These are phyloP conservation scores for Coluber constrictor DNA, from an alignment of 2,797 vertebrate genomes.

Conservation along the genomic window DNA sequence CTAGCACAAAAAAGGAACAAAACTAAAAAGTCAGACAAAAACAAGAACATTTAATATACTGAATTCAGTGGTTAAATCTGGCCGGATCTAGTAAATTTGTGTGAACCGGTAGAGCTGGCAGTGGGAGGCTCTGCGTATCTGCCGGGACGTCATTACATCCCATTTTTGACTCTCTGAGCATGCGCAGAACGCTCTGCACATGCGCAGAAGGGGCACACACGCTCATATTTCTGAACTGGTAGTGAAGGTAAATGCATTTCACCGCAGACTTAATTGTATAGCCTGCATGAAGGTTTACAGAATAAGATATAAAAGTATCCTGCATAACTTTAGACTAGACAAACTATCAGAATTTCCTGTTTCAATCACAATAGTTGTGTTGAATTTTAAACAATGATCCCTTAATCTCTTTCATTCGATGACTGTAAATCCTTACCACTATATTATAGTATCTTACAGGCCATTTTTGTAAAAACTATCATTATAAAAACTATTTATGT, in stretches of 20 bases:
- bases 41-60: not conserved
- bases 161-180: too few species aligned
- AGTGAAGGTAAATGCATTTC: too few species aligned
- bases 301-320: not conserved
- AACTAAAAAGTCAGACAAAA: not conserved
- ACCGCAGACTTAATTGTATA: not conserved
- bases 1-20: not conserved
- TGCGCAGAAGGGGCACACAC: too few species aligned
- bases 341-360: not conserved
- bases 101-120: too few species aligned
- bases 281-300: not conserved
- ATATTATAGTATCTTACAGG: not conserved
- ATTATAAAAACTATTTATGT: not conserved
- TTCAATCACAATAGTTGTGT: not conserved
- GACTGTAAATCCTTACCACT: not conserved
- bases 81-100: too few species aligned
- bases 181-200: too few species aligned
- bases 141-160: too few species aligned
- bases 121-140: too few species aligned
- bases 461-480: not conserved
- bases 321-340: not conserved
- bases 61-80: not conserved
- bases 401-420: not conserved
- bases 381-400: not conserved
- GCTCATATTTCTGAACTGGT: too few species aligned